Evolutionary conservation across 1,140 invertebrate species (phyloP), one percentile per base, ranked within the genome.

Genomic region (Triops longicaudatus): DNA sequence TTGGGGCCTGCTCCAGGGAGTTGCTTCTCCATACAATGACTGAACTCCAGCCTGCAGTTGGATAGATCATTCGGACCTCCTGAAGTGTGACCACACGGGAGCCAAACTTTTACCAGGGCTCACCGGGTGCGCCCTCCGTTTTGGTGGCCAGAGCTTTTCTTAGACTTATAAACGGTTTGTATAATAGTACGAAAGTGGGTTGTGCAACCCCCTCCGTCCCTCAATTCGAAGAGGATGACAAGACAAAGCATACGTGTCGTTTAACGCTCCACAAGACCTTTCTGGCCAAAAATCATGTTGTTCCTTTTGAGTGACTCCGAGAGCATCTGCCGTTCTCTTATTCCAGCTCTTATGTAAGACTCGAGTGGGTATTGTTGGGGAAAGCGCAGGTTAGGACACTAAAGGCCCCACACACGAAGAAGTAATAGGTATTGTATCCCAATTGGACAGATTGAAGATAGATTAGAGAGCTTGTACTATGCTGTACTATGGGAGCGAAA

Each of bases 391-490:
- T 22, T 63, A 63, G 50, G 50, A 63, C 17, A 22, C 3, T 63
- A 63, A 63, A 63, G 22, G 6, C 17, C 50, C 50, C 50, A 63
- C 50, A 63, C 50, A 37, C n/a, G 50, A 63, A 63, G 50, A 63
- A n/a, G 50, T 63, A 63, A 63, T 63, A 63, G 50, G 6, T 63
- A 63, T 63, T 63, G 50, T 63, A 9, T 14, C 50, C 50, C 50
- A 63, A 63, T 63, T 63, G 50, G 50, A 63, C 50, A 63, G 50
- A 63, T 63, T 63, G 50, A 63, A 63, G 50, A 63, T 63, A 63
- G 50, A 63, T 9, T 63, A 63, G 50, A 63, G 50, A 9, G 50
- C 50, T 63, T 63, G 14, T 63, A 63, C 50, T 63, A 63, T 22
- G 50, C 17, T 17, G 50, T 17, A 63, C 22, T n/a, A 22, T n/a